A percentile compares a stretch with the other conserved stretches of the same genome.
phyloP scores from a whole-genome alignment of 2,888 invertebrate species.

The Drosophila percnosoma region DNA sequence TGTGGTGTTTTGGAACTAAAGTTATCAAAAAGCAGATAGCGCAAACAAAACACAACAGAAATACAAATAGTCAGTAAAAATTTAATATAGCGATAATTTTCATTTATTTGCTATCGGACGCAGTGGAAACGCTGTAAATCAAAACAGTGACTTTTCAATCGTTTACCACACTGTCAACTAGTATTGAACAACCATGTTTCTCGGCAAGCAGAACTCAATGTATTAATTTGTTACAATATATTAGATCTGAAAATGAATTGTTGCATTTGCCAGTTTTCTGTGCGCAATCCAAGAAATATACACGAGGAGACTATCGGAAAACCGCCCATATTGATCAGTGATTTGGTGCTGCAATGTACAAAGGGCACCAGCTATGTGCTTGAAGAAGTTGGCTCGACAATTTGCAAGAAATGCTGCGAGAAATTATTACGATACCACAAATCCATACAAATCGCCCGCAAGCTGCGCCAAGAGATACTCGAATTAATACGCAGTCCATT shows the following conservation, averaged over 20 bases:
- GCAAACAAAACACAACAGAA: too few species aligned
- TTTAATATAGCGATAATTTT: not conserved
- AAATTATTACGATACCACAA: conserved; percentile 70
- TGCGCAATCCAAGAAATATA: conserved; percentile 67
- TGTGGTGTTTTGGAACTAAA: too few species aligned
- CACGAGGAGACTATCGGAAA: conserved; percentile 64
- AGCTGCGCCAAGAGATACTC: conserved; percentile 62
- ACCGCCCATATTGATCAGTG: conserved; percentile 68
- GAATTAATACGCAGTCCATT: conserved; percentile 68
- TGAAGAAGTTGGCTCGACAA: conserved; percentile 51
- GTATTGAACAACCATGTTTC: conserved; percentile 39
- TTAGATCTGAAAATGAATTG: conserved; percentile 63
- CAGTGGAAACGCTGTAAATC: not conserved
- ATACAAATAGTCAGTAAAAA: not conserved
- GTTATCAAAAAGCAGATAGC: too few species aligned
- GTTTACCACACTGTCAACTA: conserved; percentile 20
- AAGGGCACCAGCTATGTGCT: conserved; percentile 58
- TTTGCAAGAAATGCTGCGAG: conserved; percentile 71
- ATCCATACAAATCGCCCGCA: conserved; percentile 67
- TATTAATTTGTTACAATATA: conserved; percentile 29
- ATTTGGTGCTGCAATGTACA: conserved; percentile 67
- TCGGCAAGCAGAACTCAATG: conserved; percentile 29
- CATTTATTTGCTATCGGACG: not conserved
- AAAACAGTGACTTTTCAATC: not conserved
- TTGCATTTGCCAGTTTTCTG: conserved; percentile 71